A percentile compares a stretch with the other conserved stretches of the same genome.
Conservation (phyloP, 2,888 invertebrate genomes). For the Flabesymbios commensalis region DNA sequence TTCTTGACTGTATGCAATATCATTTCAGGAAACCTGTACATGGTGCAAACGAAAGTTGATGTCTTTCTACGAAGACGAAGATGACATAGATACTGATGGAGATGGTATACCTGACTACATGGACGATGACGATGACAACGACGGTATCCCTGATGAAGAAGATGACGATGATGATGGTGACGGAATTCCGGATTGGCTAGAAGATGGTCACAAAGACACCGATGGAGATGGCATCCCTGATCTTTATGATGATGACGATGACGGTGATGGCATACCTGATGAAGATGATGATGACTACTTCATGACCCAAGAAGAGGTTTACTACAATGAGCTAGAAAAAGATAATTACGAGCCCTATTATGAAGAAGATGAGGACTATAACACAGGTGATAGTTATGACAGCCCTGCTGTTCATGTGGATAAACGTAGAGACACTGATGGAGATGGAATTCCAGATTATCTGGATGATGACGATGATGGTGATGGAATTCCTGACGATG, state of each 20-base stretch:
- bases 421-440: conserved; percentile 40
- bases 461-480: conserved; percentile 34
- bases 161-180: conserved; percentile 44
- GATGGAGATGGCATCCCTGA: conserved; percentile 45
- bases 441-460: conserved; percentile 48
- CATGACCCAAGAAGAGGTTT: too few species aligned
- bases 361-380: conserved; percentile 41
- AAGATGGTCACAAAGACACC: conserved; percentile 24
- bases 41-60: not conserved
- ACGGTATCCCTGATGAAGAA: conserved; percentile 38
- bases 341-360: too few species aligned
- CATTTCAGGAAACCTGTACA: not conserved
- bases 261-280: conserved; percentile 39
- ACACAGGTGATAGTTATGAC: conserved; percentile 24
- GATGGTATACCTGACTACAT: conserved; percentile 49
- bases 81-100: conserved; percentile 42
- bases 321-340: too few species aligned
- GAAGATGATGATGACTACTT: conserved; percentile 27
- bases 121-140: conserved; percentile 38
- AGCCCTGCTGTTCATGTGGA: conserved; percentile 41
- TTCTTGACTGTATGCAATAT: too few species aligned
- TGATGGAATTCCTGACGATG: conserved; percentile 39
- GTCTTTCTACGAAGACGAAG: conserved; percentile 32
- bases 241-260: conserved; percentile 33
- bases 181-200: conserved; percentile 38